A percentile compares a stretch with the other conserved stretches of the same genome.
Conservation (phyloP, 30 jellyfish, hydroid and myxozoan genomes). For the Pseudorhiza aurosa region DNA sequence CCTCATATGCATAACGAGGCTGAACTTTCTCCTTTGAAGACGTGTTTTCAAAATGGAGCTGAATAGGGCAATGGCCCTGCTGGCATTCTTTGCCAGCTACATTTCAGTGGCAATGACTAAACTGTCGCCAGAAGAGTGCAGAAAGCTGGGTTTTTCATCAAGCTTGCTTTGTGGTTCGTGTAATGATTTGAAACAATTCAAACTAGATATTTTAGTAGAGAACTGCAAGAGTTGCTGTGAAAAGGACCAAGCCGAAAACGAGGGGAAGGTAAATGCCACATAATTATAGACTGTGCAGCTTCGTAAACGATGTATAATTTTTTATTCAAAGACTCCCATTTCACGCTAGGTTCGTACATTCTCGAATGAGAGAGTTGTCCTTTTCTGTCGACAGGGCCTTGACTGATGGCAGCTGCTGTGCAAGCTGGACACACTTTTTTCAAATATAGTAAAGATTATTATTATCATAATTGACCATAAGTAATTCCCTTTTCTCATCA, state of each 20-base stretch:
- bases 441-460: no score
- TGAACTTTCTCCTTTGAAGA: no score
- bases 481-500: no score
- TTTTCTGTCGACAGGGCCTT: no score
- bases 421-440: no score
- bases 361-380: no score
- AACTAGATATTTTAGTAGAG: conserved; percentile 58
- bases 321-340: not conserved
- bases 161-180: conserved; percentile 89
- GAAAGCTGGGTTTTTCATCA: conserved; percentile 83
- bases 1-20: conserved; percentile 22
- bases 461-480: no score
- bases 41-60: conserved; percentile 26
- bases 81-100: conserved; percentile 47
- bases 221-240: conserved; percentile 87
- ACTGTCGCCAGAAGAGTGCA: conserved; percentile 81
- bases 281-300: no score
- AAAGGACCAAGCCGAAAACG: conserved; percentile 84
- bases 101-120: conserved; percentile 38
- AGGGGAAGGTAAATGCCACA: conserved; percentile 77
- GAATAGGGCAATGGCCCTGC: conserved; percentile 18
- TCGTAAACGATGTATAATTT: no score
- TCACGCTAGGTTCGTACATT: not conserved
- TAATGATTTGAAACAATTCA: conserved; percentile 85
- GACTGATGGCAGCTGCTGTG: no score